Conservation (phyloP, 1,140 invertebrate species). For the Drosophila micromelanica region DNA sequence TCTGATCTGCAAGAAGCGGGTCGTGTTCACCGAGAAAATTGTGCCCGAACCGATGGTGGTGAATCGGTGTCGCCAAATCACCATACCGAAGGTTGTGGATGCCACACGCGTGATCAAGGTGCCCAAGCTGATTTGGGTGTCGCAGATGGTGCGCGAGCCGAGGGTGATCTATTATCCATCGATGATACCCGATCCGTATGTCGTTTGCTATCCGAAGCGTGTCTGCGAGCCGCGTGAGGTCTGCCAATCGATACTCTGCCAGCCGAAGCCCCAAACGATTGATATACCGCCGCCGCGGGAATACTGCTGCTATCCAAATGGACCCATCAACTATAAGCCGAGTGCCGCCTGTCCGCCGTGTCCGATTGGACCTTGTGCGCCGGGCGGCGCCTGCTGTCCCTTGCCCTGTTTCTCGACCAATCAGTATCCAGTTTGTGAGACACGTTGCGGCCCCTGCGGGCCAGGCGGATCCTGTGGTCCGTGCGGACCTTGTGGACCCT, state of each 20-base stretch:
- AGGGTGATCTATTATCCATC: slow-evolving; percentile 64
- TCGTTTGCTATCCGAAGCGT: slow-evolving; percentile 67
- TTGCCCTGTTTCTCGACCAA: slow-evolving; percentile 57
- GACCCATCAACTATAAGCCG: slow-evolving; percentile 61
- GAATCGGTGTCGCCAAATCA: slow-evolving; percentile 59
- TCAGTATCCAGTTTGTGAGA: slow-evolving; percentile 63
- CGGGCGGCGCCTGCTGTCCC: slow-evolving; percentile 48
- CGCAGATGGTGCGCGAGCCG: slow-evolving; percentile 64
- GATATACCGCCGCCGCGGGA: slow-evolving; percentile 66
- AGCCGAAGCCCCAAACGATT: slow-evolving; percentile 66
- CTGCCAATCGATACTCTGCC: slow-evolving; percentile 66
- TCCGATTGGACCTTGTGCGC: slow-evolving; percentile 48
- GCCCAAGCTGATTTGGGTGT: slow-evolving; percentile 61
- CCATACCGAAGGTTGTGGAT: slow-evolving; percentile 65
- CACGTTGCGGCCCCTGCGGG: slow-evolving; percentile 66
- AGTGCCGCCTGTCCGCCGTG: slow-evolving; percentile 60
- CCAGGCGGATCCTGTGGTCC: slow-evolving; percentile 53
- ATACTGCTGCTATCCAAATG: slow-evolving; percentile 67
- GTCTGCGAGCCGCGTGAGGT: slow-evolving; percentile 64
- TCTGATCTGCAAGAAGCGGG: slow-evolving; percentile 60
- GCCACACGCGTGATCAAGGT: slow-evolving; percentile 59
- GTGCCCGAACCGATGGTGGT: slow-evolving; percentile 67
- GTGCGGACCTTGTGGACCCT: slow-evolving; percentile 45
- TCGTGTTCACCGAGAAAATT: slow-evolving; percentile 62
- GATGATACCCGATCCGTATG: slow-evolving; percentile 66